Evolutionary conservation across 1,140 invertebrate species (phyloP), one percentile per base, ranked within the genome.

Genomic region (Bacillus rossius): DNA sequence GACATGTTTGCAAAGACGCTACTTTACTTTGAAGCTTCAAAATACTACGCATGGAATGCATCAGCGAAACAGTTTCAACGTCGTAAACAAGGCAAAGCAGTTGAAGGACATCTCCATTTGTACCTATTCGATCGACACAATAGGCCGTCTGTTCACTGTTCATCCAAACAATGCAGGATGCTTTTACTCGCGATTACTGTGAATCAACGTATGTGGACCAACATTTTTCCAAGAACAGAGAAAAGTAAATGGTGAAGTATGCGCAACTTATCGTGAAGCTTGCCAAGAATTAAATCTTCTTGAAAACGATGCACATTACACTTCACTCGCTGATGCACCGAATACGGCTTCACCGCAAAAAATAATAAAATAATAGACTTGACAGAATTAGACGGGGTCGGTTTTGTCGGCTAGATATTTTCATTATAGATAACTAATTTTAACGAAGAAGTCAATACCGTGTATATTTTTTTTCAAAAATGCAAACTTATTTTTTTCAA

Each of bases 211-310:
- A 26, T 57, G 61, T 61, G 71, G 75, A 17, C 69, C 73, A 57
- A 74, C 57, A 53, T 75, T 66, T 52, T 76, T 76, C 64, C 52
- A 67, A 65, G 22, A 60, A 51, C 59, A 77, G 20, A 59, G 64
- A 69, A 77, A 64, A 51, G 67, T 77, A 29, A 59, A 76, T 64
- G 68, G 57, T 38, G 25, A 60, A 63, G 70, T 76, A 72, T 76
- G 71, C 74, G 25, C 25, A 10, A 71, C 73, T 8, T 74, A 67
- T 55, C 57, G 67, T 61, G 70, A 69, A 56, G 71, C 73, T 26
- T 72, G 69, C 64, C 66, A 66, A 63, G 63, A 34, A 67, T 61
- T 65, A 37, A 62, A 66, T 51, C 66, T 77, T 49, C 61, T 76
- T 8, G 68, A 74, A 63, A 66, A 75, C 61, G 71, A 76, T 56